Conservation (phyloP, 2,888 invertebrate species). For the Eumerus sabulonum region DNA sequence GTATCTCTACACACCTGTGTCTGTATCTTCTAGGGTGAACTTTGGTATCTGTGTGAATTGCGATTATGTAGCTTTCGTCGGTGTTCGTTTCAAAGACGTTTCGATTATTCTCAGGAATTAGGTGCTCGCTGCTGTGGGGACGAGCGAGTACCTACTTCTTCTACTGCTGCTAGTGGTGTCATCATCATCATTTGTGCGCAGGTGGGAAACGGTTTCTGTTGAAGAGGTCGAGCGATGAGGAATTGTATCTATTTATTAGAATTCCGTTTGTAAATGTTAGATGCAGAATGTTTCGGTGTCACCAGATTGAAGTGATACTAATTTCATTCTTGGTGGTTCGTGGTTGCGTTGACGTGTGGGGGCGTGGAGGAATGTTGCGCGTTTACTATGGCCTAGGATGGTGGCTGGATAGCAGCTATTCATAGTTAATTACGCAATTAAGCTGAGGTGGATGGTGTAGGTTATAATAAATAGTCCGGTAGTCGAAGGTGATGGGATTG, state of each 20-base stretch:
- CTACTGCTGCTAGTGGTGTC: conserved; percentile 21
- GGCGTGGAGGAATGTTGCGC: not conserved
- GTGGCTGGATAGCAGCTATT: not conserved
- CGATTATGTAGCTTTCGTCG: conserved; percentile 5
- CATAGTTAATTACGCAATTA: not conserved
- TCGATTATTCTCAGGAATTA: conserved; percentile 63
- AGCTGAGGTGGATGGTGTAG: not conserved
- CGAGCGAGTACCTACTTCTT: too few species aligned
- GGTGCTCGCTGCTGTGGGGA: conserved; percentile 17
- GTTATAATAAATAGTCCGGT: conserved; percentile 6
- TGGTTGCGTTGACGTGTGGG: too few species aligned
- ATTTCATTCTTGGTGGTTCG: conserved; percentile 5
- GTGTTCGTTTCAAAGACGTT: conserved; percentile 56
- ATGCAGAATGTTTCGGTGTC: conserved; percentile 28
- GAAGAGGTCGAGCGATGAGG: conserved; percentile 21
- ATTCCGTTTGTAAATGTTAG: conserved; percentile 42
- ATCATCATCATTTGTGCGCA: conserved; percentile 46
- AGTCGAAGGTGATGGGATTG: not conserved
- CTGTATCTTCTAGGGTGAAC: too few species aligned
- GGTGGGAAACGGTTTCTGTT: conserved; percentile 48
- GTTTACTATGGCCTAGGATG: not conserved
- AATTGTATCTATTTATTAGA: conserved; percentile 47
- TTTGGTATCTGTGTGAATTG: conserved; percentile 9
- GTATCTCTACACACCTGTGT: too few species aligned
- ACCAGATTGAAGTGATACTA: conserved; percentile 34